Conservation (phyloP, 1,140 invertebrate species). For the Agrypnia vestita region DNA sequence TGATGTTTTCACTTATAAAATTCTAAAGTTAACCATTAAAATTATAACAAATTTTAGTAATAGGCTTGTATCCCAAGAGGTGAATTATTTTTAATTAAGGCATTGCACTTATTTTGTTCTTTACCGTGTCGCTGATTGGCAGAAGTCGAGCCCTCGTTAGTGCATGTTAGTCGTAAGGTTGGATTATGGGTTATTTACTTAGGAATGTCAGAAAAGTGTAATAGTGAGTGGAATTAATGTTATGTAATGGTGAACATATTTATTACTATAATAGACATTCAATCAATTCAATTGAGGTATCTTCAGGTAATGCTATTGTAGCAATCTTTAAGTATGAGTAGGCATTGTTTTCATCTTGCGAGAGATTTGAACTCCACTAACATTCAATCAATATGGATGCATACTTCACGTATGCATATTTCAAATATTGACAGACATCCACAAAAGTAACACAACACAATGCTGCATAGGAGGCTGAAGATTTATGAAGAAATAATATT, state of each 20-base stretch:
- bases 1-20: not conserved
- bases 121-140: conserved; percentile 32
- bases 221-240: conserved; percentile 23
- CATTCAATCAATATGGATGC: no score
- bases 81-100: not conserved
- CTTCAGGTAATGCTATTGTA: conserved; percentile 34
- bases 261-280: conserved; percentile 47
- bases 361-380: not conserved
- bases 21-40: not conserved
- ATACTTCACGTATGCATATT: not conserved
- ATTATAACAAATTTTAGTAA: not conserved
- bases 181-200: conserved; percentile 50
- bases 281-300: conserved; percentile 44
- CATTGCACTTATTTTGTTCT: conserved; percentile 17
- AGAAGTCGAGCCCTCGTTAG: conserved; percentile 23
- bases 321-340: conserved; percentile 3
- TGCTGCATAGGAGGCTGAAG: not conserved
- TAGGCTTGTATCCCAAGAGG: no score
- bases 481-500: conserved; percentile 46
- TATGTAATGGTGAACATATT: conserved; percentile 42
- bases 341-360: conserved; percentile 10
- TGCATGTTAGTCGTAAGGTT: conserved; percentile 51
- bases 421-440: not conserved
- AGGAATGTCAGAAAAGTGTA: conserved; percentile 3
- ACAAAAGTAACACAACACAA: not conserved